Evolutionary conservation across 1,140 invertebrate species (phyloP), one percentile per base, ranked within the genome.

Genomic region (Sminthurinus signatus): DNA sequence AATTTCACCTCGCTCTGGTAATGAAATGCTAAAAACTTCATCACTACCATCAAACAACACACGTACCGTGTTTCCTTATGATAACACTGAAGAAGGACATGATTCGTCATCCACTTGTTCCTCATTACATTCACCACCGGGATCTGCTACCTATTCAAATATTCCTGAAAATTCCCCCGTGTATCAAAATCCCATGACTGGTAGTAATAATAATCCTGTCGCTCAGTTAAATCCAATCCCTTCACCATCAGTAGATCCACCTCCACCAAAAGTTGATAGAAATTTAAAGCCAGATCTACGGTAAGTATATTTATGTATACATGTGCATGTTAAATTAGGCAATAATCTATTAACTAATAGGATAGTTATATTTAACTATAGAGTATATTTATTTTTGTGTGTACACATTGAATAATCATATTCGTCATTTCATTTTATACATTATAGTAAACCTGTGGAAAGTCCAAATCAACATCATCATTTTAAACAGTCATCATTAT

Each of bases 191-290:
- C 60, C 64, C 21, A 51, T 46, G 48, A 83, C 77, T 75, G 56
- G 79, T 69, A 60, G 60, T 67, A 74, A 65, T 61, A 73, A 54
- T 73, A 72, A 1, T 43, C 64, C 19, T 58, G 44, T 19, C 29
- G 51, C 19, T n/a, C 14, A 3, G 59, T 57, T 62, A 44, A 62
- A 10, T 60, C n/a, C 61, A 39, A 19, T 48, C 8, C 80, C 73
- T 74, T 78, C 52, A 76, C 28, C 81, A 36, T 8, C 32, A 36
- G 15, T 15, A 8, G 32, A 15, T 36, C 5, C 5, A 5, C 15
- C 32, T 15, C 87, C 88, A 10, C 88, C 88, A 3, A 79, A 80
- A 10, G 86, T 91, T 29, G 86, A 92, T 74, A 79, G 89, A 15
- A 85, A 84, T 46, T 78, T 92, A 1, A 93, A 93, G 75, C 90